These are phyloP conservation scores for Blomia tropicalis DNA, from an alignment of 2,888 invertebrate genomes.

Conservation along the genomic window DNA sequence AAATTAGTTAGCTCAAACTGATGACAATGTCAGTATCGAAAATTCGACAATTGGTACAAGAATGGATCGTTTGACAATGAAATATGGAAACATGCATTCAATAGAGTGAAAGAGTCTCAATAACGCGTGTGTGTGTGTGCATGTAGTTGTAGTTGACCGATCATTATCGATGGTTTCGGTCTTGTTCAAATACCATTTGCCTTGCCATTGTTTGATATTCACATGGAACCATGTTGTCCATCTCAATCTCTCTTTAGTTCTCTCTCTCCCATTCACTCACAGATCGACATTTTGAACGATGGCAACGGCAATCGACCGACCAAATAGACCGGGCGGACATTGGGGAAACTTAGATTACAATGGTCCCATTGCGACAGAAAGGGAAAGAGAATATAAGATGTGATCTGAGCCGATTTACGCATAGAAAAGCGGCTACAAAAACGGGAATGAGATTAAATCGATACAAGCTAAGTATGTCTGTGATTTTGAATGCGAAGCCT, in stretches of 20 bases:
- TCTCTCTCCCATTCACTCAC: neutral
- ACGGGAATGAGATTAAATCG: constrained; percentile 12
- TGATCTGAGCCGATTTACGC: too few relatives aligned
- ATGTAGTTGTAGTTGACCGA: constrained; percentile 3
- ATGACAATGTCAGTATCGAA: too few relatives aligned
- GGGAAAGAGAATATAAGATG: too few relatives aligned
- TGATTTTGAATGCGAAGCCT: too few relatives aligned
- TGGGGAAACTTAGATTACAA: neutral
- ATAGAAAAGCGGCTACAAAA: too few relatives aligned
- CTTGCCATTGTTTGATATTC: too few relatives aligned
- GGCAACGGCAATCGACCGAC: neutral
- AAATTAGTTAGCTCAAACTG: too few relatives aligned
- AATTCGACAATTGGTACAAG: constrained; percentile 4
- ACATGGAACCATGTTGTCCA: too few relatives aligned
- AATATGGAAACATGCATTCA: neutral
- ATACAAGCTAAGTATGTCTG: too few relatives aligned
- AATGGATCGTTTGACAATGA: neutral
- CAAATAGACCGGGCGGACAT: neutral
- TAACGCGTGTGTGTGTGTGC: neutral
- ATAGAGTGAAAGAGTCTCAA: neutral
- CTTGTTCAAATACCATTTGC: constrained; percentile 10
- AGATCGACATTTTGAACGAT: neutral
- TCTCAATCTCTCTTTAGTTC: too few relatives aligned
- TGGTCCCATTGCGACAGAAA: neutral
- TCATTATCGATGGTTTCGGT: constrained; percentile 8